Percentiles rank a stretch among this genome's conserved stretches.
These are phyloP conservation scores for Pseudococcus longispinus DNA, from an alignment of 2,888 invertebrate genomes.

Conservation along the genomic window DNA sequence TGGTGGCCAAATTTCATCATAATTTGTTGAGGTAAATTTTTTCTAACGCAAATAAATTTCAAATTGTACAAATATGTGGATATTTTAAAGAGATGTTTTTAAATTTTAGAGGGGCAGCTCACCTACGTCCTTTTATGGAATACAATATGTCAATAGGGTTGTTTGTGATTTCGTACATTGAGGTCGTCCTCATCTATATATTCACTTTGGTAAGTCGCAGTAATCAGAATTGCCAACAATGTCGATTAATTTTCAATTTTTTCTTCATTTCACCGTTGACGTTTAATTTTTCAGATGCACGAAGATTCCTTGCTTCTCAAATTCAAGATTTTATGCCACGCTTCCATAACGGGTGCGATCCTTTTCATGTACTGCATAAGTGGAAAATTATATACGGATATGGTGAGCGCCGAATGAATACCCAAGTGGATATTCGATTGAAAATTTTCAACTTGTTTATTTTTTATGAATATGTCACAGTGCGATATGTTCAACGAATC, in stretches of 20 bases:
- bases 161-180: background rate
- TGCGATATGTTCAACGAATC: background rate
- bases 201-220: background rate
- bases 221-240: background rate
- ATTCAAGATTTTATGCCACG: background rate
- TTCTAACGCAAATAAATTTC: background rate
- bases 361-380: background rate
- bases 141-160: conserved; percentile 1
- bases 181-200: background rate
- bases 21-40: background rate
- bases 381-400: background rate
- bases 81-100: background rate
- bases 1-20: background rate
- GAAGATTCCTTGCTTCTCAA: background rate
- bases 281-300: background rate
- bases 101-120: background rate
- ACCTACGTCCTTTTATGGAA: background rate
- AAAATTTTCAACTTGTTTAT: no score
- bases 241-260: background rate
- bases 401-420: background rate
- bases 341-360: background rate
- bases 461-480: background rate
- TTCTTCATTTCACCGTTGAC: background rate
- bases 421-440: background rate
- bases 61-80: background rate